These are phyloP conservation scores for Watsonalla cultraria DNA, from an alignment of 2,888 invertebrate species.

Conservation along the genomic window DNA sequence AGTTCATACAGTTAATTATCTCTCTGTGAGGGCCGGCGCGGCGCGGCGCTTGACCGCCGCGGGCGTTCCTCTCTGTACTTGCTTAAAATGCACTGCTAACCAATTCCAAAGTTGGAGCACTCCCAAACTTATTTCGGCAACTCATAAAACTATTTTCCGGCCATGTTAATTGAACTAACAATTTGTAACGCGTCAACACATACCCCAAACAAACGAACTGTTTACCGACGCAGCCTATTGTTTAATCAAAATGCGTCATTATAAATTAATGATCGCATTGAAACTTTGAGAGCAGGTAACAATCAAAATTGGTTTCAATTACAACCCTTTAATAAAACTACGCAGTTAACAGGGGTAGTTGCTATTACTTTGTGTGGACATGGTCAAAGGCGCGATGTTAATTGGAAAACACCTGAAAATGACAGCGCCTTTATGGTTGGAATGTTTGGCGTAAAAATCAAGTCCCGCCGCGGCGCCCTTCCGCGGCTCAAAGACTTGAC, in stretches of 20 bases:
- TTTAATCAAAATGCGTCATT: neutral
- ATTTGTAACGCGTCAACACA: slow-evolving; percentile 23
- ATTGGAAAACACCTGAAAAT: slow-evolving; percentile 76
- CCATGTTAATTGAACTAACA: slow-evolving; percentile 45
- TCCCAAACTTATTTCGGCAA: slow-evolving; percentile 67
- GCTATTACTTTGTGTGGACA: slow-evolving; percentile 55
- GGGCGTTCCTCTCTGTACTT: slow-evolving; percentile 8
- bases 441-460: slow-evolving; percentile 74
- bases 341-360: slow-evolving; percentile 54
- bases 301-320: slow-evolving; percentile 43
- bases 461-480: slow-evolving; percentile 45
- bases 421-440: slow-evolving; percentile 73
- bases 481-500: slow-evolving; percentile 68
- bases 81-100: slow-evolving; percentile 68
- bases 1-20: slow-evolving; percentile 75
- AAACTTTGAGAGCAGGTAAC: slow-evolving; percentile 13
- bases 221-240: neutral
- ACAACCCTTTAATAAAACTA: slow-evolving; percentile 59
- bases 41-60: neutral
- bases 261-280: neutral
- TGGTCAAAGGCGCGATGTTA: slow-evolving; percentile 75
- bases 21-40: slow-evolving; percentile 29
- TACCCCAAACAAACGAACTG: neutral
- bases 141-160: slow-evolving; percentile 70
- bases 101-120: slow-evolving; percentile 70